Base-by-base conservation (phyloP, 1,140 invertebrate genomes). In the Cyclargus thomasi region DNA sequence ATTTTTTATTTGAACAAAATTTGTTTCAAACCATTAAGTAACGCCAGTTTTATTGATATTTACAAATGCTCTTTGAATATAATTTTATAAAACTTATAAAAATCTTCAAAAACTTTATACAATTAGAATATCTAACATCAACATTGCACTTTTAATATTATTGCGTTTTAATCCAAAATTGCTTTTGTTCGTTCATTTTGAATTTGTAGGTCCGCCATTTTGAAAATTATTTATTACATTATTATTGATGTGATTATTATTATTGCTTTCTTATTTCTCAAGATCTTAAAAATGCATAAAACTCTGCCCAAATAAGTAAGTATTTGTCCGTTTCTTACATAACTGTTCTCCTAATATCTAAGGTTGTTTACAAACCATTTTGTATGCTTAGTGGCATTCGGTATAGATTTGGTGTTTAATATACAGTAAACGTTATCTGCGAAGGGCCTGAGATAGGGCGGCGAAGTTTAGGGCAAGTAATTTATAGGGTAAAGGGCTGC, bases 91-190 rank as follows among this genome's bases (percentile, higher is more conserved):
- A 65, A 65, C 64, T 65, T 59, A 59, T 59, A 59, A 59, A 59
- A 59, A 59, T 59, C 55, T 55, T 65, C 64, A 62, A 53, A 65
- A 69, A 69, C 17, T 62, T 64, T 65, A 57, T 65, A 17, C 55
- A 68, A 65, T 55, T 74, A 76, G 71, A 79, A 35, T 75, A 75
- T 81, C 78, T 82, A 77, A 82, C 74, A 82, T 75, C 68, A 76
- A 81, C 69, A 84, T 86, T 81, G 82, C 80, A 84, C 82, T 74
- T 77, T 69, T 69, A 68, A 71, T 67, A 74, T 70, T 80, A 85
- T 83, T 82, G 77, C 80, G 18, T 70, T 68, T 65, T 53, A 70
- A 73, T 68, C 63, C 66, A 63, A 63, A 47, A 73, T 70, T 68
- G 70, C 67, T 68, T 57, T 63, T 68, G 59, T 20, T 29, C 14